Base-by-base conservation (phyloP, 1,140 invertebrate species). In the Trialeurodes vaporariorum region DNA sequence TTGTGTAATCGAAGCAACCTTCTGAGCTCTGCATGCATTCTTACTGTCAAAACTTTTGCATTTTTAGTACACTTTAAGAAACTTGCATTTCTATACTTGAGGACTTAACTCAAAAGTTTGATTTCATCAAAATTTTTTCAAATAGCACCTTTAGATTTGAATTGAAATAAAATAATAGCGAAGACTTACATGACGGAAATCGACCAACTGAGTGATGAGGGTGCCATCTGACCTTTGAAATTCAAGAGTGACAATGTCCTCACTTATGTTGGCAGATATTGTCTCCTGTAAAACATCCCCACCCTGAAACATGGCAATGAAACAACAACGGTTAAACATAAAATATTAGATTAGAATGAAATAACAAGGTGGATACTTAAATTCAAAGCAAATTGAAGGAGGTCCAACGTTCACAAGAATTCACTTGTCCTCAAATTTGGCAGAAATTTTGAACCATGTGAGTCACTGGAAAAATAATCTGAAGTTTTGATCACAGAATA, bases 211-310 rank as follows among this genome's bases (percentile, higher is more conserved):
- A 11, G 92, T 94, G 27, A 97, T 86, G 70, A 92, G 82, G 12
- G 93, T 93, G 62, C 93, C 94, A 78, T 98, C 94, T 1, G 90
- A 88, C 69, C 91, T 84, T 77, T 93, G 87, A 75, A 95, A 95
- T 76, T 96, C 92, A 66, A 97, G 79, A 12, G 84, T 89, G 61
- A 96, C 89, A 25, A 90, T 87, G 78, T 98, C 93, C 71, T 94
- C 91, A 58, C 85, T 89, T 61, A 93, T 87, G 79, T 97, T 96
- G 21, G 93, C 90, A 69, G 86, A 86, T 76, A 97, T 95, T 65
- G 87, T 93, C 80, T 98, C 93, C 75, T 92, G 87, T 74, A 95
- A 84, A 71, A 96, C 90, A 81, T 96, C 93, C 26, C 93, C 94
- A 73, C 94, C 93, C 89, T 94, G 78, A 34, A 82, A 79, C 34